Evolutionary conservation across 2,888 invertebrate genomes (phyloP).

Genomic region (Netelia virgata): DNA sequence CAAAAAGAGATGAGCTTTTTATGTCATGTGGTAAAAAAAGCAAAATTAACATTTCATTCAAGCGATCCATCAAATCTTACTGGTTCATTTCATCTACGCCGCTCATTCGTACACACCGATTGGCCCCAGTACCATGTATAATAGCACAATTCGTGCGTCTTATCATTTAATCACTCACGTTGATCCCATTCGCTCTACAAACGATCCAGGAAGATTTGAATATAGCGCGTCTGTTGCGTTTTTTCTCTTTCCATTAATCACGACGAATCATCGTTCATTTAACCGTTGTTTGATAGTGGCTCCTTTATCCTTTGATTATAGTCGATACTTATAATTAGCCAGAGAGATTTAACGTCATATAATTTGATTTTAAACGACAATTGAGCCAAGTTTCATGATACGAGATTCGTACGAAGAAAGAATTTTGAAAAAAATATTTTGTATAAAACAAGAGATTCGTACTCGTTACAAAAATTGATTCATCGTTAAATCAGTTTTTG

Average conservation of each 20-base stretch:
- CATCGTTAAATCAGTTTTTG: not conserved
- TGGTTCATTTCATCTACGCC: conserved; percentile 52
- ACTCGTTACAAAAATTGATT: conserved; percentile 3
- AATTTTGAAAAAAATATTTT: conserved; percentile 6
- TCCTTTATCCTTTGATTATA: conserved; percentile 28
- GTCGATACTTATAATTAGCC: conserved; percentile 2
- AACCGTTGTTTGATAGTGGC: not conserved
- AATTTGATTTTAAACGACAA: conserved; percentile 30
- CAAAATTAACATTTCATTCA: conserved; percentile 9
- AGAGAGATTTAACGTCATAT: conserved; percentile 19
- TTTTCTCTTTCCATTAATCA: conserved; percentile 15
- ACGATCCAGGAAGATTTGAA: conserved; percentile 63
- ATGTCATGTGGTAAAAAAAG: not conserved
- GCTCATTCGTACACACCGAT: conserved; percentile 61
- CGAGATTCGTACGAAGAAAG: conserved; percentile 12
- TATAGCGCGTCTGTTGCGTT: conserved; percentile 13
- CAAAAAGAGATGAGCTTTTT: conserved; percentile 5
- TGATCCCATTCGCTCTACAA: conserved; percentile 47
- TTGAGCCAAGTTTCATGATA: conserved; percentile 28
- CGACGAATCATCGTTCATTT: not conserved
- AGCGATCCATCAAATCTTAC: conserved; percentile 60
- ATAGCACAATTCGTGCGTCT: conserved; percentile 62
- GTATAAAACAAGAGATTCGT: conserved; percentile 44
- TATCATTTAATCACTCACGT: conserved; percentile 52
- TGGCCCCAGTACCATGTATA: conserved; percentile 70